A percentile compares a stretch with the other conserved stretches of the same genome.
Evolutionary conservation across 2,888 invertebrate genomes (phyloP).

Genomic region (Agonopterix heracliana): DNA sequence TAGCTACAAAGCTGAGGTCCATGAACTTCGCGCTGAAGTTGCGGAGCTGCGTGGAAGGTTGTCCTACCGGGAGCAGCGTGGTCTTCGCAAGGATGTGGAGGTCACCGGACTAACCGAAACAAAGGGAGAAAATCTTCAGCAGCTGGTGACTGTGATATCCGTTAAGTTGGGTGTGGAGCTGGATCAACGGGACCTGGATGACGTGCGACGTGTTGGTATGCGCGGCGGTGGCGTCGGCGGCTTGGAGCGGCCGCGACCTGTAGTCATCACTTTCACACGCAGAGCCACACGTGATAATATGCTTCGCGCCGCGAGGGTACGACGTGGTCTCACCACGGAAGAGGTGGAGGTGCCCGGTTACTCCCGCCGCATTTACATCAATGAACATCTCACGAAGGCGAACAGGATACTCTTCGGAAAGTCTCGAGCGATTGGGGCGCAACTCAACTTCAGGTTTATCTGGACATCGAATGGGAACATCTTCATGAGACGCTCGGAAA

Average conservation of each 20-base stretch:
- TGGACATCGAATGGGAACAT: constrained; percentile 13
- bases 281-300: constrained; percentile 1
- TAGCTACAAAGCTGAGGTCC: not conserved
- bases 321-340: constrained; percentile 11
- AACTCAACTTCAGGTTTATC: constrained; percentile 8
- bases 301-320: constrained; percentile 12
- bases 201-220: not conserved
- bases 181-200: not conserved
- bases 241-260: not conserved
- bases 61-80: not conserved
- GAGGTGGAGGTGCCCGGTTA: constrained; percentile 7
- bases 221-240: not conserved
- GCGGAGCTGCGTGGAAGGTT: not conserved
- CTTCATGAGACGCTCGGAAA: constrained; percentile 8
- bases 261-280: not conserved
- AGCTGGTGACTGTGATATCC: not conserved
- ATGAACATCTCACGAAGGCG: constrained; percentile 12
- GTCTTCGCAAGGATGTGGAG: not conserved
- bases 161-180: not conserved
- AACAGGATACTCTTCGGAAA: constrained; percentile 14
- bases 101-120: not conserved
- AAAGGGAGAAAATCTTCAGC: not conserved
- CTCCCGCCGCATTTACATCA: constrained; percentile 9
- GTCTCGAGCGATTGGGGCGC: constrained; percentile 4
- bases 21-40: not conserved